Conservation (phyloP, 2,888 invertebrate genomes). For the Macrophya annulata region DNA sequence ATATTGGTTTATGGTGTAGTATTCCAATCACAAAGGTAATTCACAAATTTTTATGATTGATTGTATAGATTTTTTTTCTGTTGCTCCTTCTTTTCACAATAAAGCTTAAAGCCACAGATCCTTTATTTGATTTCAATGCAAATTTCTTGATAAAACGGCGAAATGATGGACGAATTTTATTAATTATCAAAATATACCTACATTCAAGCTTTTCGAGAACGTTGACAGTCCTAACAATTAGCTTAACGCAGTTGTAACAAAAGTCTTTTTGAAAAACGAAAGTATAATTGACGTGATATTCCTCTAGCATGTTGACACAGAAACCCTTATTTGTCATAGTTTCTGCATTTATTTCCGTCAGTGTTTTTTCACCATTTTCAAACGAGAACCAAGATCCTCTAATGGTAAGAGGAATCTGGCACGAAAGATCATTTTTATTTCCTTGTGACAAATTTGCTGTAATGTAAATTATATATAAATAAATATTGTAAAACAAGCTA, state of each 20-base stretch:
- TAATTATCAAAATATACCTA: constrained; percentile 76
- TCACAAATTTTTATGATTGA: background rate
- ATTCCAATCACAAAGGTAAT: background rate
- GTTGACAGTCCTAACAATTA: constrained; percentile 93
- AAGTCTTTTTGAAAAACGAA: constrained; percentile 87
- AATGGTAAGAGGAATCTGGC: constrained; percentile 89
- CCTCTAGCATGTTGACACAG: constrained; percentile 88
- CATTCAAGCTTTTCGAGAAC: constrained; percentile 94
- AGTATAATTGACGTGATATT: constrained; percentile 91
- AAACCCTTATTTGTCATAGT: constrained; percentile 89
- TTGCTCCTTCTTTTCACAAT: background rate
- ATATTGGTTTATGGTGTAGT: background rate
- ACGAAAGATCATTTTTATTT: constrained; percentile 71
- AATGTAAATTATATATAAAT: background rate
- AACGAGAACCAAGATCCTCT: constrained; percentile 96
- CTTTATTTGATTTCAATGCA: too few species aligned
- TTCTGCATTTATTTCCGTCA: constrained; percentile 91
- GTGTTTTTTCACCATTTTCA: constrained; percentile 92
- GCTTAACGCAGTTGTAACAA: constrained; percentile 93
- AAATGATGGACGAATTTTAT: background rate
- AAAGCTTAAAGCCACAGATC: background rate
- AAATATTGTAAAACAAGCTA: background rate
- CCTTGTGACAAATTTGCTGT: constrained; percentile 12
- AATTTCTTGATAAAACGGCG: background rate
- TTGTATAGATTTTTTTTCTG: background rate